Evolutionary conservation across 2,113 vertebrate genomes (phyloP), one percentile per base, ranked within the genome.

Genomic region (Ailurus styani): DNA sequence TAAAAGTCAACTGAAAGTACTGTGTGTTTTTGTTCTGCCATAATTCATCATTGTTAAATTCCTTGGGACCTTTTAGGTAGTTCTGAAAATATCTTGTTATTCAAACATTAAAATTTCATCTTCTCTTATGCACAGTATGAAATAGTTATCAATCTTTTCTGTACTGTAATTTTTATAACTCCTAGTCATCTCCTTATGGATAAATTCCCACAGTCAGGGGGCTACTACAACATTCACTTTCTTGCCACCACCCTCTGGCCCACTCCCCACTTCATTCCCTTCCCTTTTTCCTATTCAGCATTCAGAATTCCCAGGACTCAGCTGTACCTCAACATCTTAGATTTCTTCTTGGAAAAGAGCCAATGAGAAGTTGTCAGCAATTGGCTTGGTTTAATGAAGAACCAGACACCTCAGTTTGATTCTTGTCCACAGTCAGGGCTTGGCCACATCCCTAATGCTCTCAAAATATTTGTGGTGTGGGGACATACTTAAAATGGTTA

Each of bases 321-420:
- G 42, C 11, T 85, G 31, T 20, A 93, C 20, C 31, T 87, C 55
- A 37, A 37, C 1, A 47, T 55, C 23, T 18, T 84, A 40, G 3
- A 90, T 88, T 97, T 81, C 25, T 91, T 95, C 62, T 83, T 75
- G 21, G 66, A 90, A 96, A 96, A 93, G 60, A 54, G 34, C 23
- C 55, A 64, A 3, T 5, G 55, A 21, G 34, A 79, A 40, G 29
- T 73, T 95, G 8, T 45, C 87, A 54, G 7, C 23, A 70, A n/a
- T 13, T 7, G 87, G 17, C 50, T 45, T 70, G 25, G 17, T 45
- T 6, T 79, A 79, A 81, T 25, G 25, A 87, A 90, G 37, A 55
- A 6, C 5, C n/a, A 64, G n/a, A 90, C 13, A 87, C 5, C 0
- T 52, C 2, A 5, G 14, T 86, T 95, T 93, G 60, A 40, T 50